Evolutionary conservation across 2,113 vertebrate species (phyloP).

Genomic region (Chaetura pelagica): DNA sequence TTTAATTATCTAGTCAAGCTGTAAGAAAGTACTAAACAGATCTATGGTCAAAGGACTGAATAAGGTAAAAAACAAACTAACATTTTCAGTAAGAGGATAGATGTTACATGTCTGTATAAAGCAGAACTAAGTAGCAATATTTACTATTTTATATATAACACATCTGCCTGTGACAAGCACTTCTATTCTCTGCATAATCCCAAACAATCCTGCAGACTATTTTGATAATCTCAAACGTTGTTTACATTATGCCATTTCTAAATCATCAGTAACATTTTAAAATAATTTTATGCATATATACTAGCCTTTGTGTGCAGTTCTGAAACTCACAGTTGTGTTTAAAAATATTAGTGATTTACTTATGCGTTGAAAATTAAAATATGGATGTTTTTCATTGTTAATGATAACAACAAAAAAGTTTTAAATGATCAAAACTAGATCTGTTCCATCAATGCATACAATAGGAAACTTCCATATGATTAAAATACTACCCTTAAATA

Average conservation of each 20-base stretch:
- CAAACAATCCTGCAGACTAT: neutral
- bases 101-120: neutral
- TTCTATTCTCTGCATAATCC: neutral
- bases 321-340: neutral
- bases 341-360: neutral
- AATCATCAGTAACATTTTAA: neutral
- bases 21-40: neutral
- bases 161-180: neutral
- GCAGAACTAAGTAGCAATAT: neutral
- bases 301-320: neutral
- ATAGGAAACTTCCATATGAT: neutral
- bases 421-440: neutral
- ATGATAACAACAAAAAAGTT: neutral
- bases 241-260: neutral
- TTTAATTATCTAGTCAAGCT: neutral
- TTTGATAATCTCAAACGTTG: neutral
- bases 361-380: neutral
- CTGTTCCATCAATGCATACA: neutral
- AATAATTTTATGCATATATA: no score
- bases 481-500: neutral
- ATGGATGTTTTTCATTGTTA: neutral
- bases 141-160: neutral
- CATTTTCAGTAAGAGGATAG: neutral
- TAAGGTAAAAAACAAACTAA: neutral
- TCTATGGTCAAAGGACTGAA: neutral